Evolutionary conservation across 2,113 vertebrate species (phyloP).

Genomic region (Phaethornis superciliosus): DNA sequence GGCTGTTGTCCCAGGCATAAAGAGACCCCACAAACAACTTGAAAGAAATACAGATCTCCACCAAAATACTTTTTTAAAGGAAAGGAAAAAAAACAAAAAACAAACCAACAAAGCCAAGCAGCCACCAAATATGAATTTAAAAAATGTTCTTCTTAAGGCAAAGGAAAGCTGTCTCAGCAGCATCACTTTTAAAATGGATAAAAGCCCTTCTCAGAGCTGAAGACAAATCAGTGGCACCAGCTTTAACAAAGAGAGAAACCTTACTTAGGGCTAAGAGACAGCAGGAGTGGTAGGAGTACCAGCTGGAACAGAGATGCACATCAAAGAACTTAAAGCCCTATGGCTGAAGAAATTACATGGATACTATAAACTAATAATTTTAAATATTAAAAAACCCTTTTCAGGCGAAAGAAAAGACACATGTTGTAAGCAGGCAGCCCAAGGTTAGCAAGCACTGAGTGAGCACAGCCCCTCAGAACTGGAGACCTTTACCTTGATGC

Average conservation of each 20-base stretch:
- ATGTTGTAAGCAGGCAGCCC: constrained; percentile 64
- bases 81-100: neutral
- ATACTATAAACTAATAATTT: constrained; percentile 78
- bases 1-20: accelerated
- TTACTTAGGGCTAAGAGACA: constrained; percentile 76
- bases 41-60: neutral
- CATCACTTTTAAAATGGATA: constrained; percentile 56
- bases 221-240: constrained; percentile 61
- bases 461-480: constrained; percentile 52
- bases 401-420: constrained; percentile 68
- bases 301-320: constrained; percentile 74
- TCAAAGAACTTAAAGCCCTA: constrained; percentile 78
- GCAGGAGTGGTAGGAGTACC: constrained; percentile 69
- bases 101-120: neutral
- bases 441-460: constrained; percentile 70
- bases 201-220: constrained; percentile 53
- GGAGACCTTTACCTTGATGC: constrained; percentile 46
- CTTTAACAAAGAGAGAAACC: constrained; percentile 71
- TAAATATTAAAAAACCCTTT: constrained; percentile 80
- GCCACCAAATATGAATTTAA: constrained; percentile 20
- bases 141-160: constrained; percentile 16
- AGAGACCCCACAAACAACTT: neutral
- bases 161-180: constrained; percentile 34
- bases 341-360: constrained; percentile 76
- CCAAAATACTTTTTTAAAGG: neutral